phyloP scores from a whole-genome alignment of 2,797 vertebrate species.

The Coilia nasus region DNA sequence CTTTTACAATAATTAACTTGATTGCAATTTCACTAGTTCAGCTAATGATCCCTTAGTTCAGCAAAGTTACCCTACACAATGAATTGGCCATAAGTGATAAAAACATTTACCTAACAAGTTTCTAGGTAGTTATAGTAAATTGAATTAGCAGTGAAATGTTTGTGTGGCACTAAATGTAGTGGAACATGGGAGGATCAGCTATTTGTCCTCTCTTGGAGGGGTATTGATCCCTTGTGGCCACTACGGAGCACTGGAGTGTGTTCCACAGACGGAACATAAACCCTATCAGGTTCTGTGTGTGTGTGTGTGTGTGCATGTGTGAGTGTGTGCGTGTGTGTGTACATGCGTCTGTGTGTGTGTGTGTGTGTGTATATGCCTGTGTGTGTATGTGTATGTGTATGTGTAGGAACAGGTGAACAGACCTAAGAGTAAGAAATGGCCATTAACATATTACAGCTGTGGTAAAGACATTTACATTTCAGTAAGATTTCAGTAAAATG shows the following conservation, averaged over 20 bases:
- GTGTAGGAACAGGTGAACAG: background rate
- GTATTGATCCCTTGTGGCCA: constrained; percentile 38
- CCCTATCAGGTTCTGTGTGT: background rate
- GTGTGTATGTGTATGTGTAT: background rate
- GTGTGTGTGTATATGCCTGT: too few relatives aligned
- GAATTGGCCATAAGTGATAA: constrained; percentile 68
- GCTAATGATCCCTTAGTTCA: background rate
- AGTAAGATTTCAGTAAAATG: too few relatives aligned
- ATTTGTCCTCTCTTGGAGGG: constrained; percentile 46
- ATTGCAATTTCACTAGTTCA: background rate
- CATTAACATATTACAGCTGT: background rate
- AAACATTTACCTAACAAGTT: constrained; percentile 52
- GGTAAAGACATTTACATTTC: background rate
- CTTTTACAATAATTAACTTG: background rate
- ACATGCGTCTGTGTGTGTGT: too few relatives aligned
- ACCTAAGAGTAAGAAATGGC: background rate
- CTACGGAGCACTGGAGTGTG: constrained; percentile 6
- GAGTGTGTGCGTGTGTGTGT: too few relatives aligned
- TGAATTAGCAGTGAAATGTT: constrained; percentile 53
- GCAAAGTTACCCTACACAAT: constrained; percentile 42
- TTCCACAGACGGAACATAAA: background rate
- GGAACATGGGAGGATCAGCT: constrained; percentile 44
- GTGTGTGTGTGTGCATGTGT: too few relatives aligned
- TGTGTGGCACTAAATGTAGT: constrained; percentile 38
- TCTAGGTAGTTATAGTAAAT: constrained; percentile 52